Percentiles rank a stretch among this genome's conserved stretches.
Evolutionary conservation across 2,797 vertebrate species (phyloP).

Genomic region (Crenichthys baileyi): DNA sequence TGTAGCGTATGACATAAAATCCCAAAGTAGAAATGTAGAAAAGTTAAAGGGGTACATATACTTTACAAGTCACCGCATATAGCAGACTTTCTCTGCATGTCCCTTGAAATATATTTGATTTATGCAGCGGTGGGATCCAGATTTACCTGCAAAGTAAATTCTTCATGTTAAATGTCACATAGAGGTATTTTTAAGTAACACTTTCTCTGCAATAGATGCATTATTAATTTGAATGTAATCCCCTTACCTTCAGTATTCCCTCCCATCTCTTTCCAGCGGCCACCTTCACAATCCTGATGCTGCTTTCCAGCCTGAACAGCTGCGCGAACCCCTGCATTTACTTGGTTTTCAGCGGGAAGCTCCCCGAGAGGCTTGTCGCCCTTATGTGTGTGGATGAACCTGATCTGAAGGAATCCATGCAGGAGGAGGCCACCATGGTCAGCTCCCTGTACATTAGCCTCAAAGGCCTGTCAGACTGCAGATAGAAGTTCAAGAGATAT

Average conservation of each 20-base stretch:
- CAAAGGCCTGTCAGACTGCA: slow-evolving; percentile 69
- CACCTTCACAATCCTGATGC: slow-evolving; percentile 81
- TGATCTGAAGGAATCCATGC: slow-evolving; percentile 62
- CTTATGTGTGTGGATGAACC: slow-evolving; percentile 50
- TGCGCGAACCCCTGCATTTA: slow-evolving; percentile 84
- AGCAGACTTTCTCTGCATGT: no score
- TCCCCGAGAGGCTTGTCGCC: slow-evolving; percentile 55
- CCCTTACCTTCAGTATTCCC: not conserved
- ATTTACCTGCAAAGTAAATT: no score
- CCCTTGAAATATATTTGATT: no score
- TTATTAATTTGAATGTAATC: no score
- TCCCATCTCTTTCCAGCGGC: slow-evolving; percentile 64
- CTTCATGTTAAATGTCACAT: not conserved
- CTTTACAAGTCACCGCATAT: no score
- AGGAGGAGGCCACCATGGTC: slow-evolving; percentile 74
- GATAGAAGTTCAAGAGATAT: slow-evolving; percentile 29
- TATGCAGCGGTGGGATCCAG: no score
- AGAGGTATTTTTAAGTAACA: not conserved
- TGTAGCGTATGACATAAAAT: not conserved
- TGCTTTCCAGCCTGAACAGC: slow-evolving; percentile 83
- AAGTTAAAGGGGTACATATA: no score
- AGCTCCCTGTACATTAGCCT: slow-evolving; percentile 78
- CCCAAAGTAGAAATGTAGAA: not conserved
- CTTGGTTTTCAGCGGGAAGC: slow-evolving; percentile 74
- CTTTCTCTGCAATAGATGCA: no score